A percentile compares a stretch with the other conserved stretches of the same genome.
Evolutionary conservation across 2,113 vertebrate species (phyloP).

Genomic region (Halcyon senegalensis): DNA sequence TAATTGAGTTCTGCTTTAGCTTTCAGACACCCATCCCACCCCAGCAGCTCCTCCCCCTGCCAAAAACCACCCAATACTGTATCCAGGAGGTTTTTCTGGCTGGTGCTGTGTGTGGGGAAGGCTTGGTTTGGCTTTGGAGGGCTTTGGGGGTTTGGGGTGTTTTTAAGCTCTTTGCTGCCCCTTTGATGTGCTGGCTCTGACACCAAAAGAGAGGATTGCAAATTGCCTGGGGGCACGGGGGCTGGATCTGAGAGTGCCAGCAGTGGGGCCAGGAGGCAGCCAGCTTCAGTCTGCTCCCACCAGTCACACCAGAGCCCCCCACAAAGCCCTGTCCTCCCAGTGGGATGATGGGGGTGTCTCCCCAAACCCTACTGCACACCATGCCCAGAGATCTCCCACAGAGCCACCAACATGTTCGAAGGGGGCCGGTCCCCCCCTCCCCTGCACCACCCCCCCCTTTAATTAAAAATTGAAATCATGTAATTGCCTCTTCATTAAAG

Average conservation of each 20-base stretch:
- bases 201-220: not conserved
- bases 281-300: not conserved
- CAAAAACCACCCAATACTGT: not conserved
- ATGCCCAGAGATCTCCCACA: not conserved
- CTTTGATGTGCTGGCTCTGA: conserved; percentile 34
- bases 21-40: not conserved
- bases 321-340: not conserved
- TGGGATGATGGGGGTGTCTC: not conserved
- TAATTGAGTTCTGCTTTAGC: not conserved
- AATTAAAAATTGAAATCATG: conserved; percentile 54
- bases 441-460: not conserved
- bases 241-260: not conserved
- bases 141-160: not conserved
- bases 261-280: not conserved
- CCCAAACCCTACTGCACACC: not conserved
- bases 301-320: not conserved
- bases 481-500: conserved; percentile 61
- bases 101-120: not conserved
- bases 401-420: not conserved
- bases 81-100: not conserved
- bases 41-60: not conserved
- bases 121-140: not conserved
- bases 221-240: not conserved
- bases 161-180: not conserved
- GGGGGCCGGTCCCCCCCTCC: not conserved